phyloP scores from a whole-genome alignment of 2,113 vertebrate species.

The Raphicerus campestris region DNA sequence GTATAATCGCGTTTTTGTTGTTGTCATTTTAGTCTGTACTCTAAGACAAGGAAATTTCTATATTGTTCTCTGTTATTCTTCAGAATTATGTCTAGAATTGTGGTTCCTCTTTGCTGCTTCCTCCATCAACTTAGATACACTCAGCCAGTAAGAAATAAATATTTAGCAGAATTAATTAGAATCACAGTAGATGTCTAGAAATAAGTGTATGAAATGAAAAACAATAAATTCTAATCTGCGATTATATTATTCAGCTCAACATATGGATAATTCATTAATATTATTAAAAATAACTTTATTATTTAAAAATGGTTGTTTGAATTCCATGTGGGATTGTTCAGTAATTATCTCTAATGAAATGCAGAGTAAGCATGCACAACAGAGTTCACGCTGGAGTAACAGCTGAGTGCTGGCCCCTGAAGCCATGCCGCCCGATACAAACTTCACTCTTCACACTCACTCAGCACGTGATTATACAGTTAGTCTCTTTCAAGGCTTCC shows the following conservation, averaged over 20 bases:
- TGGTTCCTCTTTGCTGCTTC: background rate
- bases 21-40: background rate
- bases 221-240: background rate
- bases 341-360: background rate
- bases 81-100: background rate
- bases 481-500: background rate
- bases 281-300: background rate
- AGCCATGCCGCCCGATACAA: background rate
- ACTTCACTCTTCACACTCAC: background rate
- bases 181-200: background rate
- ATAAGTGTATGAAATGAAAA: background rate
- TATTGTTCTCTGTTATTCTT: background rate
- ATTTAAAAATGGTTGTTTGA: background rate
- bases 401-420: background rate
- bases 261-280: background rate
- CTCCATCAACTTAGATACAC: background rate
- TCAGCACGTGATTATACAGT: background rate
- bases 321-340: background rate
- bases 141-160: background rate
- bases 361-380: too few relatives aligned
- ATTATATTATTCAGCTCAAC: background rate
- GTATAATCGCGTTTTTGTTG: rapidly evolving
- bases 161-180: background rate
- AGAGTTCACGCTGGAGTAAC: background rate
- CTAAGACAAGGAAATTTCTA: background rate